Percentiles rank a stretch among this genome's conserved stretches.
These are phyloP conservation scores for Sebastiscus albofasciatus DNA, from an alignment of 2,797 vertebrate genomes.

Conservation along the genomic window DNA sequence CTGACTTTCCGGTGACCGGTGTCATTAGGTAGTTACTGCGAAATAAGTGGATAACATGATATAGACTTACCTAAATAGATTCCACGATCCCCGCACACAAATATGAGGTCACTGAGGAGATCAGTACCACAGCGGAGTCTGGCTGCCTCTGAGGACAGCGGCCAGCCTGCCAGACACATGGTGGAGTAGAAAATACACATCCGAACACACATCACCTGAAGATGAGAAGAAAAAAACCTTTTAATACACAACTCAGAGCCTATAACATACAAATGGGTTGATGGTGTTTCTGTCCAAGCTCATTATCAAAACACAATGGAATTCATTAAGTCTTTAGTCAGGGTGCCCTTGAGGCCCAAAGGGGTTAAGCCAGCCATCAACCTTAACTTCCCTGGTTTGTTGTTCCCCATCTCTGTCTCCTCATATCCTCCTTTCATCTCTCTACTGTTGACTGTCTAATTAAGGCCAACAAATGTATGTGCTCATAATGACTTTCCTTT, in stretches of 20 bases:
- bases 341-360: not conserved
- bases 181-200: slow-evolving; percentile 48
- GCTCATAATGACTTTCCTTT: not conserved
- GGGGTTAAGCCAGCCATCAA: not conserved
- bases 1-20: not conserved
- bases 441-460: not conserved
- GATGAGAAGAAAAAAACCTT: not conserved
- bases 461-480: not conserved
- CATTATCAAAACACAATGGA: not conserved
- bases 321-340: not conserved
- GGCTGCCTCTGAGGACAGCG: slow-evolving; percentile 40
- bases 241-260: not conserved
- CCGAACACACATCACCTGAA: slow-evolving; percentile 58
- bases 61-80: slow-evolving; percentile 67
- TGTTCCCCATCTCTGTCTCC: too few species aligned
- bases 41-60: not conserved
- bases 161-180: slow-evolving; percentile 55
- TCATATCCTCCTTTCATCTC: too few species aligned
- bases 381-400: not conserved
- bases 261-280: not conserved
- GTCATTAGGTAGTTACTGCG: too few species aligned
- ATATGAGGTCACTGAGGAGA: slow-evolving; percentile 73
- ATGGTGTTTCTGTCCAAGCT: not conserved
- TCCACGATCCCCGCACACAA: slow-evolving; percentile 77
- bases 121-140: slow-evolving; percentile 70